A percentile compares a stretch with the other conserved stretches of the same genome.
These are phyloP conservation scores for Pemphigus obesinymphae DNA, from an alignment of 1,140 invertebrate genomes.

Conservation along the genomic window DNA sequence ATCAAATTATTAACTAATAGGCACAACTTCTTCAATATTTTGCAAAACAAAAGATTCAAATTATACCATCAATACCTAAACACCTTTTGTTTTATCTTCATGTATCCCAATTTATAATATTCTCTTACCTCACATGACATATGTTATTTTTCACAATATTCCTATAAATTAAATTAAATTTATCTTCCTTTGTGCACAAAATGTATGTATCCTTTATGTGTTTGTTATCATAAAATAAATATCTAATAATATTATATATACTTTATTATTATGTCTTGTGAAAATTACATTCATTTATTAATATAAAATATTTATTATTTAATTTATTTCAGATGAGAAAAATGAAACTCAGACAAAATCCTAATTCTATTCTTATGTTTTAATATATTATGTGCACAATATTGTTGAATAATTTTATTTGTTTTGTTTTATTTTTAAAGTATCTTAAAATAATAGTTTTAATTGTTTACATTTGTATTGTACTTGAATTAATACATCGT, in stretches of 20 bases:
- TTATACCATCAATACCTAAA: no score
- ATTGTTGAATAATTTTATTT: constrained; percentile 5
- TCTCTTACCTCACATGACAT: no score
- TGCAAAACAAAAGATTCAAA: no score
- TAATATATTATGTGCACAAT: not conserved
- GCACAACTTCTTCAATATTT: no score
- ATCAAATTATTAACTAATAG: no score
- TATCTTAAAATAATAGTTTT: not conserved
- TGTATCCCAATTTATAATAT: no score
- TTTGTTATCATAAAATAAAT: not conserved
- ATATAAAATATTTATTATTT: not conserved
- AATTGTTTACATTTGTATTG: not conserved
- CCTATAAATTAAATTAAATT: not conserved
- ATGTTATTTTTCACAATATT: no score
- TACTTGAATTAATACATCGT: not conserved
- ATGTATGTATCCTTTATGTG: no score
- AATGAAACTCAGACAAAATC: not conserved
- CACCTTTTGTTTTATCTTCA: no score
- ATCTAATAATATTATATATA: not conserved
- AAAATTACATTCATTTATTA: not conserved
- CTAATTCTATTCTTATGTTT: constrained; percentile 1
- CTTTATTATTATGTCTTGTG: not conserved
- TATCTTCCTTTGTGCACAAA: not conserved
- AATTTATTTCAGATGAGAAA: not conserved
- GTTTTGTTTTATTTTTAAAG: not conserved